phyloP scores from a whole-genome alignment of 53 echinoderm and acorn worm genomes.

The Temnopleurus reevesii region DNA sequence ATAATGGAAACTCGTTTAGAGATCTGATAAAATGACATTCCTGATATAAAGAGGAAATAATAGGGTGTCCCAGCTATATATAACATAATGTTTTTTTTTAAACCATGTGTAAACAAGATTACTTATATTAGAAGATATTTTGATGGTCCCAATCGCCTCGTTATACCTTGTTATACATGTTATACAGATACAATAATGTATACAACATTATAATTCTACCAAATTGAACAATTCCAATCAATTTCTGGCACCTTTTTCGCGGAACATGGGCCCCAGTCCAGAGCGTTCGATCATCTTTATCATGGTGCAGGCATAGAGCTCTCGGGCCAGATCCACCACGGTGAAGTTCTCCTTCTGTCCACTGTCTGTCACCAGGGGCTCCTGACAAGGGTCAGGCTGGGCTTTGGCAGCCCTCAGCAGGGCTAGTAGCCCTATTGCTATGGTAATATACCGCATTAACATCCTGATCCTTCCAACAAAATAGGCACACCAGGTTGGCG shows the following conservation, averaged over 20 bases:
- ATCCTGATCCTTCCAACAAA: not conserved
- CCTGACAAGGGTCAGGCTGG: constrained; percentile 23
- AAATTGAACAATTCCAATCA: not conserved
- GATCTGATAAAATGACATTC: too few relatives aligned
- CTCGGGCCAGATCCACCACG: constrained; percentile 35
- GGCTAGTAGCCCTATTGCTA: not conserved
- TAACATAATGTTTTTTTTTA: too few relatives aligned
- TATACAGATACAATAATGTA: too few relatives aligned
- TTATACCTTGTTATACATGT: too few relatives aligned
- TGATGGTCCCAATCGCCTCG: too few relatives aligned
- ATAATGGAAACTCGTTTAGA: too few relatives aligned
- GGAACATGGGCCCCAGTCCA: constrained; percentile 22
- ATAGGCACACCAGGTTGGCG: too few relatives aligned
- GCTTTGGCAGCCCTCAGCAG: not conserved
- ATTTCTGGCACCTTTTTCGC: constrained; percentile 9
- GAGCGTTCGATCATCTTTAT: constrained; percentile 50
- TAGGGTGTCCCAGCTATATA: too few relatives aligned
- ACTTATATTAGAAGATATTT: too few relatives aligned
- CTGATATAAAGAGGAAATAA: too few relatives aligned
- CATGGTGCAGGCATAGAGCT: constrained; percentile 51
- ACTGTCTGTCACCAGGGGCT: constrained; percentile 11
- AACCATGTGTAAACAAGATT: too few relatives aligned
- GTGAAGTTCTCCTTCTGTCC: constrained; percentile 5
- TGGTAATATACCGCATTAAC: not conserved
- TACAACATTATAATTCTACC: too few relatives aligned